Conservation (phyloP, 2,113 vertebrate species). For the Tenebrosternarchus preto region DNA sequence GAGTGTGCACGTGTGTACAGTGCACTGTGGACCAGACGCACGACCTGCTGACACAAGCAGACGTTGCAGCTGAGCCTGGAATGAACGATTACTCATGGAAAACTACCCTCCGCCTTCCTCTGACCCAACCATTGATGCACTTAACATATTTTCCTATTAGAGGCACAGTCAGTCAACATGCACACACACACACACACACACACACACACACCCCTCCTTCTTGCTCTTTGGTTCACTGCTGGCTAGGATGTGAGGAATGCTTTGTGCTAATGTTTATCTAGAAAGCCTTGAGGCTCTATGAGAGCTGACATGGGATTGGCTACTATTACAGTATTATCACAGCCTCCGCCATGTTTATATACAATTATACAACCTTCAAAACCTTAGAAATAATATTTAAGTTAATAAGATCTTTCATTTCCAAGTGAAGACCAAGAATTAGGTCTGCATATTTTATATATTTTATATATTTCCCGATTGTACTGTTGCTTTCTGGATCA, state of each 20-base stretch:
- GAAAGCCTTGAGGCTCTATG: conserved; percentile 17
- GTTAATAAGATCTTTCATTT: not conserved
- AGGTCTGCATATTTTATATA: not conserved
- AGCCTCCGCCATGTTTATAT: conserved; percentile 20
- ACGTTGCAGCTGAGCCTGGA: conserved; percentile 29
- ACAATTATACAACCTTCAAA: conserved; percentile 1
- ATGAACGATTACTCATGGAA: conserved; percentile 54
- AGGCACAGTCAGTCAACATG: conserved; percentile 31
- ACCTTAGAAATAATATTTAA: not conserved
- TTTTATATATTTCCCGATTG: not conserved
- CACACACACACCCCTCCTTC: conserved; percentile 6
- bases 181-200: conserved; percentile 13
- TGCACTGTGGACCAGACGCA: conserved; percentile 15
- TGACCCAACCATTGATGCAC: conserved; percentile 44
- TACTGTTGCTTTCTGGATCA: no score
- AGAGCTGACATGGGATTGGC: not conserved
- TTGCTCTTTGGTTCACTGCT: conserved; percentile 8
- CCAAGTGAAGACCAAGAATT: not conserved
- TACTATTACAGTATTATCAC: conserved; percentile 3
- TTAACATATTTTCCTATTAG: conserved; percentile 47
- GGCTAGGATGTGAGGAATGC: conserved; percentile 20
- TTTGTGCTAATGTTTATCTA: conserved; percentile 38
- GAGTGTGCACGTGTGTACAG: not conserved
- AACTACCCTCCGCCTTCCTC: conserved; percentile 42
- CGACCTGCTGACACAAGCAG: conserved; percentile 53